Base-by-base conservation (phyloP, 2,113 vertebrate species). In the Rutilus rutilus region DNA sequence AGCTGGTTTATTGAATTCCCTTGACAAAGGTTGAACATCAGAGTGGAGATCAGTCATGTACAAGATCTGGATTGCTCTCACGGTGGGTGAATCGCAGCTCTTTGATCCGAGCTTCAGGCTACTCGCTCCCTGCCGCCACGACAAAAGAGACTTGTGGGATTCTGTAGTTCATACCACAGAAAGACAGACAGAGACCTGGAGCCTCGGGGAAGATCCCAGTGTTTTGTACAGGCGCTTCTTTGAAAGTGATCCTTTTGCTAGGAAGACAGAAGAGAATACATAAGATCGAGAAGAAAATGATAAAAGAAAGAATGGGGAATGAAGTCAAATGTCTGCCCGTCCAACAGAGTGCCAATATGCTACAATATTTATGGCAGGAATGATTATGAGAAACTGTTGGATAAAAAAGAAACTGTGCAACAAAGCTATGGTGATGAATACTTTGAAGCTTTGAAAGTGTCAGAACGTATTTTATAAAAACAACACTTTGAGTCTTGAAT, bases 81-180 rank as follows among this genome's bases (percentile, higher is more conserved):
- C 45, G 14, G 25, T 14, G 21, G 42, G 57, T 71, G 17, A 62
- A 71, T 87, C 33, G 65, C 4, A 6, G 45, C 8, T 33, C 45
- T 64, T 79, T 87, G 17, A 85, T 74, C 23, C 23, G 21, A 87
- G 67, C 82, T 33, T 87, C 33, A 47, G 42, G 59, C 59, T 81
- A 39, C 25, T 23, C 39, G 2, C 8, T 47, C 36, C 27, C 60
- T 64, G 30, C 45, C 17, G 4, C 25, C 5, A n/a, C 11, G 15
- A 73, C 30, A 60, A 59, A 84, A 64, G 39, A 27, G 69, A 62
- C 23, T n/a, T 47, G 57, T 17, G 50, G 45, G 82, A 80, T 57
- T 62, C 21, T 52, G 69, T n/a, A 21, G n/a, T 84, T 54, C 8
- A 45, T n/a, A 71, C 80, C 65, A 71, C 21, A 33, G 36, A 85